Evolutionary conservation across 2,888 invertebrate genomes (phyloP).

Genomic region (Hanleya hanleyi): DNA sequence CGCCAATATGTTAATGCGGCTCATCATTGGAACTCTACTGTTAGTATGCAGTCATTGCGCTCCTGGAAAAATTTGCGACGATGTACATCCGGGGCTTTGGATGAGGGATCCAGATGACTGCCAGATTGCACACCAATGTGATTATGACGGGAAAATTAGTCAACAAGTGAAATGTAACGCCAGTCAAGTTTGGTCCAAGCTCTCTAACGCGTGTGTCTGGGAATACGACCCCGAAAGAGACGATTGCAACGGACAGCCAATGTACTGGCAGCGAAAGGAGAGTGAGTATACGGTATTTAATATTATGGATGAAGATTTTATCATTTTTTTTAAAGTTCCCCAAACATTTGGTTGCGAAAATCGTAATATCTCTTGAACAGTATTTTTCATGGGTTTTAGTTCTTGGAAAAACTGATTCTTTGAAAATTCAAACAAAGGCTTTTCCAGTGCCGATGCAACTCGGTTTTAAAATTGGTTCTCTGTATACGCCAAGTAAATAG

Average conservation of each 20-base stretch:
- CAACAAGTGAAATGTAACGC: slow-evolving; percentile 45
- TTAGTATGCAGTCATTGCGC: neutral
- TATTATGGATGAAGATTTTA: no score
- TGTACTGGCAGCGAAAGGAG: slow-evolving; percentile 33
- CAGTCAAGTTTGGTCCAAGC: slow-evolving; percentile 49
- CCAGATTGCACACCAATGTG: slow-evolving; percentile 48
- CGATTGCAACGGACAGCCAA: slow-evolving; percentile 47
- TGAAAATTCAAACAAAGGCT: no score
- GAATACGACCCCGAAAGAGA: slow-evolving; percentile 51
- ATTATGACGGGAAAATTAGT: slow-evolving; percentile 41
- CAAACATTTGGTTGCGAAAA: no score
- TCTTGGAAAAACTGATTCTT: no score
- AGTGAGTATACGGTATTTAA: slow-evolving; percentile 29
- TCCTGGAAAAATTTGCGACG: neutral
- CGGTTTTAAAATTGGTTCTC: no score
- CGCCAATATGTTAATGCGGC: neutral
- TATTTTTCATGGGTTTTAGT: no score
- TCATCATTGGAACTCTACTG: neutral
- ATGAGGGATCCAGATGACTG: slow-evolving; percentile 43
- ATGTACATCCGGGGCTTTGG: slow-evolving; percentile 26
- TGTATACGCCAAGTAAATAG: no score
- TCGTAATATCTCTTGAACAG: no score
- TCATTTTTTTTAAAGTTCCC: no score
- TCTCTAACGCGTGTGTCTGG: slow-evolving; percentile 50
- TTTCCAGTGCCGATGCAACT: no score